A percentile compares a stretch with the other conserved stretches of the same genome.
phyloP scores from a whole-genome alignment of 2,113 vertebrate species.

The Sturnira hondurensis region DNA sequence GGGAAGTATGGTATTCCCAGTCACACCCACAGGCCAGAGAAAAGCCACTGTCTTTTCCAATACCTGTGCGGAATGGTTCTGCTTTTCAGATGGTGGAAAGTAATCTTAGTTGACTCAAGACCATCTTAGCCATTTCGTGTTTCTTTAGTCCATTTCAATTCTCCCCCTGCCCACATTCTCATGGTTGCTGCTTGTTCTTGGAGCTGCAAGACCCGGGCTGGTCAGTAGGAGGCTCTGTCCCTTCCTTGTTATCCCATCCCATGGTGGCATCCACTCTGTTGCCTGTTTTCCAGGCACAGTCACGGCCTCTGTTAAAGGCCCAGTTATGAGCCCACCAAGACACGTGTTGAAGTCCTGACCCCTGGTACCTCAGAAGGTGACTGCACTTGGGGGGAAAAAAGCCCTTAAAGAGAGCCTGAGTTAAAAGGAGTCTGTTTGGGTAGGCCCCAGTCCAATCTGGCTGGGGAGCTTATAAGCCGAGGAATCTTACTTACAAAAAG shows the following conservation, averaged over 20 bases:
- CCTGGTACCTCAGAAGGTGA: too few relatives aligned
- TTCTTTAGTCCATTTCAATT: not conserved
- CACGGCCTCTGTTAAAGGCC: rapidly evolving
- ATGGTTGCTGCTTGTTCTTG: not conserved
- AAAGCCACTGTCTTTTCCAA: not conserved
- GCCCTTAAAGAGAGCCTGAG: not conserved
- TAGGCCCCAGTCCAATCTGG: not conserved
- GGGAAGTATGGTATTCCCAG: not conserved
- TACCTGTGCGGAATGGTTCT: not conserved
- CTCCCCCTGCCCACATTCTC: too few relatives aligned
- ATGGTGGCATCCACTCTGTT: rapidly evolving
- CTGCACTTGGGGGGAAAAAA: too few relatives aligned
- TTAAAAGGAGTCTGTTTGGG: not conserved
- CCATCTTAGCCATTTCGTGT: not conserved
- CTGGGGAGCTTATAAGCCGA: not conserved
- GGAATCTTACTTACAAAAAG: not conserved
- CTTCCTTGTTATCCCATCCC: not conserved
- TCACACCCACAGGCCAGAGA: not conserved
- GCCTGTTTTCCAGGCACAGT: not conserved
- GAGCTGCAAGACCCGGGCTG: not conserved
- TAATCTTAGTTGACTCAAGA: not conserved
- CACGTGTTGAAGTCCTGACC: too few relatives aligned
- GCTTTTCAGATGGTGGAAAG: not conserved
- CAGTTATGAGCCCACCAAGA: not conserved
- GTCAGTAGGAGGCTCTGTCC: not conserved